Conservation (phyloP, 2,113 vertebrate genomes). For the Gnathonemus echidnorhynchus region DNA sequence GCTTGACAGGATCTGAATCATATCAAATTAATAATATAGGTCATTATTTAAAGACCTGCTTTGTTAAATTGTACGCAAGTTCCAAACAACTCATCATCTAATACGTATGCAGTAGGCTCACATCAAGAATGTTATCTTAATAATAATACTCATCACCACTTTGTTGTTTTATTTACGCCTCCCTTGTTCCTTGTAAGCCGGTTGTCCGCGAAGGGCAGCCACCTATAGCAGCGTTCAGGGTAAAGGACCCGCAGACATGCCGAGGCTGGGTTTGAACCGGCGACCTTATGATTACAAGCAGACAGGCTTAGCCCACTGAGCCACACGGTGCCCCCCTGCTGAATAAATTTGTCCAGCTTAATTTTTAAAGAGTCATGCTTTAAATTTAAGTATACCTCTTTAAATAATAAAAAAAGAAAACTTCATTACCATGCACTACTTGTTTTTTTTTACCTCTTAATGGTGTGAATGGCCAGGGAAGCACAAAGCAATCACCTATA, state of each 20-base stretch:
- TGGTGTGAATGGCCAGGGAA: not conserved
- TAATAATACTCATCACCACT: too few relatives aligned
- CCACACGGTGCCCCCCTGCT: not conserved
- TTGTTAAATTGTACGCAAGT: not conserved
- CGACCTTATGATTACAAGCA: too few relatives aligned
- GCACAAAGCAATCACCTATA: not conserved
- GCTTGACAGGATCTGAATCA: not conserved
- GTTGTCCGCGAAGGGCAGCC: too few relatives aligned
- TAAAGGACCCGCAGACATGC: too few relatives aligned
- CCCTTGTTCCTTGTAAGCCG: too few relatives aligned
- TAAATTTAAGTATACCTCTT: not conserved
- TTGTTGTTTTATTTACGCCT: too few relatives aligned
- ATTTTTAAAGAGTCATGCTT: not conserved
- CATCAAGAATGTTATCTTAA: not conserved
- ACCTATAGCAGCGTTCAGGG: too few relatives aligned
- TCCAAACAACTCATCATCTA: not conserved
- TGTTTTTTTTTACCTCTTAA: not conserved
- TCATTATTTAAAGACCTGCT: not conserved
- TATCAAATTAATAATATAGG: not conserved
- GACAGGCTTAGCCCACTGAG: too few relatives aligned
- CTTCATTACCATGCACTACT: not conserved
- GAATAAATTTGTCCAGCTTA: not conserved
- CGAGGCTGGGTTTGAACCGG: too few relatives aligned
- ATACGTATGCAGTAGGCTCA: not conserved
- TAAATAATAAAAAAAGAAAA: not conserved